Evolutionary conservation across 1,140 invertebrate species (phyloP).

Genomic region (Zophobas morio): DNA sequence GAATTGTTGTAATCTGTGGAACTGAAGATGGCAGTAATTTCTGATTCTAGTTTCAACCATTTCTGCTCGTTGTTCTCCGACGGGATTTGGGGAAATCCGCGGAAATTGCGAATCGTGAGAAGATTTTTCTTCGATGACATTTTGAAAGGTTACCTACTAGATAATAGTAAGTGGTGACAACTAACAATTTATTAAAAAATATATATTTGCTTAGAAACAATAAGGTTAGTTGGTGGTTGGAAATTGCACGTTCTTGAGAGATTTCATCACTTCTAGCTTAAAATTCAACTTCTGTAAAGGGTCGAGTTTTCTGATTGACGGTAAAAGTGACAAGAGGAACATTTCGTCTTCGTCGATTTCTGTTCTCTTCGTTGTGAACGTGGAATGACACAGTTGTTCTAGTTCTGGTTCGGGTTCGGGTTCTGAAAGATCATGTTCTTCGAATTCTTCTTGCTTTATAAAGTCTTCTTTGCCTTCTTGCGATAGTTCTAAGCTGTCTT

Average conservation of each 20-base stretch:
- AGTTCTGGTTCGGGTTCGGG: neutral
- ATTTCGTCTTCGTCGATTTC: constrained; percentile 29
- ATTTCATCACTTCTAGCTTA: constrained; percentile 17
- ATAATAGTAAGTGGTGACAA: too few species aligned
- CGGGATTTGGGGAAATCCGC: neutral
- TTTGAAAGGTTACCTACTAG: neutral
- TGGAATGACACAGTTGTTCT: neutral
- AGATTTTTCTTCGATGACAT: constrained; percentile 30
- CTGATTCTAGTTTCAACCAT: constrained; percentile 76
- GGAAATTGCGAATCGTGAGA: constrained; percentile 15
- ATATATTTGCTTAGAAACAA: neutral
- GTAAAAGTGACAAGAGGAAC: constrained; percentile 12
- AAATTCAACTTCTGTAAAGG: constrained; percentile 23
- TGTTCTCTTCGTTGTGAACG: neutral
- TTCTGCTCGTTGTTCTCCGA: constrained; percentile 11
- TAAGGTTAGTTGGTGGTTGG: neutral
- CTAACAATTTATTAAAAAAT: too few species aligned
- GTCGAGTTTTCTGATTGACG: constrained; percentile 11
- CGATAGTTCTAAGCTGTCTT: too few species aligned
- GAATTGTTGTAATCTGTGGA: constrained; percentile 90
- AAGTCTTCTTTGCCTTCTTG: too few species aligned
- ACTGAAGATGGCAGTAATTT: constrained; percentile 92
- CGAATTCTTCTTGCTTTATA: too few species aligned
- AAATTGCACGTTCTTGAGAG: constrained; percentile 15
- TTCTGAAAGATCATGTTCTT: neutral